These are phyloP conservation scores for Carcharodon carcharias DNA, from an alignment of 2,797 vertebrate species.

Conservation along the genomic window DNA sequence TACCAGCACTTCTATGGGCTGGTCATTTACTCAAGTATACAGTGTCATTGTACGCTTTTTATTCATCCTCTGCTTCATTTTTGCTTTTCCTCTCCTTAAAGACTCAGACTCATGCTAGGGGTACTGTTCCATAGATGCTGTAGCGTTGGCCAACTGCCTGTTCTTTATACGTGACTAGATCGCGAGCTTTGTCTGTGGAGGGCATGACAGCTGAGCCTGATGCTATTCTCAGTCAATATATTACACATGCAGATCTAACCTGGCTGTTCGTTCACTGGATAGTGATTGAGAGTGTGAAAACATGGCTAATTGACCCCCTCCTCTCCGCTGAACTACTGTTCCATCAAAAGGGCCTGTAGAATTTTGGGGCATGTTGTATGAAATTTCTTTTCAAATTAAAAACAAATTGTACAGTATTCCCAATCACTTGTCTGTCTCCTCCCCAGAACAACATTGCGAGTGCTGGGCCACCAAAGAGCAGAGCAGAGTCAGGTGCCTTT, in stretches of 20 bases:
- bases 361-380: neutral
- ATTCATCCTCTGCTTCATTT: neutral
- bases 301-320: neutral
- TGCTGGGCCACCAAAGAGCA: neutral
- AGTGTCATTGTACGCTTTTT: neutral
- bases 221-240: constrained; percentile 16
- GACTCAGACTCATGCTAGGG: neutral
- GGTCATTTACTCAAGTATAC: neutral
- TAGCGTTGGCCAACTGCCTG: neutral
- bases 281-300: neutral
- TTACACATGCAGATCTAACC: neutral
- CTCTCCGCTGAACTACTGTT: neutral
- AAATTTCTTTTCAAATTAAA: neutral
- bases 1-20: neutral
- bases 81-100: neutral
- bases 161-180: neutral
- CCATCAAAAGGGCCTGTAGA: neutral
- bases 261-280: neutral
- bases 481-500: neutral
- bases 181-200: neutral
- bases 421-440: neutral
- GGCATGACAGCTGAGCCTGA: neutral
- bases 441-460: neutral
- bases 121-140: neutral
- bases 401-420: neutral